A percentile compares a stretch with the other conserved stretches of the same genome.
Evolutionary conservation across 2,888 invertebrate genomes (phyloP).

Genomic region (Leucophora obtusa): DNA sequence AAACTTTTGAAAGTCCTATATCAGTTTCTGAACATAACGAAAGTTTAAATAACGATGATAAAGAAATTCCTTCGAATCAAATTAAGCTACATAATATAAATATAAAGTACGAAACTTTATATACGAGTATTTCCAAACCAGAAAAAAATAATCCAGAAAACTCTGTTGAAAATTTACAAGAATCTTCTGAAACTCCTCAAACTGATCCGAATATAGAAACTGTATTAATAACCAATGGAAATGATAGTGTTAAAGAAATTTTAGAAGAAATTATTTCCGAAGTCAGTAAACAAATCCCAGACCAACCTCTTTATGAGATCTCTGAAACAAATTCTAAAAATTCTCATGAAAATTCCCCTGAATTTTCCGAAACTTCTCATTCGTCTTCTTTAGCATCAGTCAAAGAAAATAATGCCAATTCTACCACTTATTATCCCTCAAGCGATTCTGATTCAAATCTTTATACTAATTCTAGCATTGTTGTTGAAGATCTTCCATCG

Average conservation of each 20-base stretch:
- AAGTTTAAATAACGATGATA: background rate
- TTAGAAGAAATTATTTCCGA: constrained; percentile 12
- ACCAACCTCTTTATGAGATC: background rate
- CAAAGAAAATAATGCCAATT: constrained; percentile 33
- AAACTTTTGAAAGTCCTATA: background rate
- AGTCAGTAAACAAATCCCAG: background rate
- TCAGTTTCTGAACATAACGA: background rate
- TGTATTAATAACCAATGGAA: background rate
- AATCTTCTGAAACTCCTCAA: background rate
- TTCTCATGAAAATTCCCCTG: background rate
- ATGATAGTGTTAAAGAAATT: constrained; percentile 20
- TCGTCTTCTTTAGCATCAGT: constrained; percentile 23
- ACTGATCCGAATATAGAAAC: background rate
- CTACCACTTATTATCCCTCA: constrained; percentile 6
- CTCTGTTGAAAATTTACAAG: background rate
- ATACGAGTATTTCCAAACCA: too few relatives aligned
- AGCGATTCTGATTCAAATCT: constrained; percentile 34
- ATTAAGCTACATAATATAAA: background rate
- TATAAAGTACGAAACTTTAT: background rate
- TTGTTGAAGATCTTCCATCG: constrained; percentile 71
- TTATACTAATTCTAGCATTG: constrained; percentile 70
- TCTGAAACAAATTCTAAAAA: background rate
- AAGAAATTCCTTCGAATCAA: too few relatives aligned
- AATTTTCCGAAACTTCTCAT: constrained; percentile 19
- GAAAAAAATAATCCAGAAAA: background rate